These are phyloP conservation scores for Cydia strobilella DNA, from an alignment of 1,140 invertebrate species.

Conservation along the genomic window DNA sequence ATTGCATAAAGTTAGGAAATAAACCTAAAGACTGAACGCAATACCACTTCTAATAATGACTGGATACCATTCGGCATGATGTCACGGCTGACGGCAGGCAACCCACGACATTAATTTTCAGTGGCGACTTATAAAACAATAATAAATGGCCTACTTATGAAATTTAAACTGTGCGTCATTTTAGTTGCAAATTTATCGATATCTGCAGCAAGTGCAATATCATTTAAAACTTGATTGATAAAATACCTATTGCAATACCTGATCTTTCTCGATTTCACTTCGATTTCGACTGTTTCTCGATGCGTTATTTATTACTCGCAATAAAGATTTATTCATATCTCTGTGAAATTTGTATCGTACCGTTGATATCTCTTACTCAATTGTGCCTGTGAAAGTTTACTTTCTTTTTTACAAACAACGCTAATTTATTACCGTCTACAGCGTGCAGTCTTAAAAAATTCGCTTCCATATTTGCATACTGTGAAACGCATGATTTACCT, in stretches of 20 bases:
- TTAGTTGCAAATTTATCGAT: neutral
- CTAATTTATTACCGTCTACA: conserved; percentile 43
- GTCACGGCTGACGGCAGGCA: too few relatives aligned
- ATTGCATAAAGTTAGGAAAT: neutral
- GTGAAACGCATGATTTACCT: conserved; percentile 11
- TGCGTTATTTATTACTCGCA: conserved; percentile 18
- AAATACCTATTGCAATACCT: neutral
- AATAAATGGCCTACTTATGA: neutral
- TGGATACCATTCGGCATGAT: neutral
- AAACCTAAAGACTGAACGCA: neutral
- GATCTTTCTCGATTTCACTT: neutral
- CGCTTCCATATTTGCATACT: conserved; percentile 21
- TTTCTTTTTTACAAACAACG: conserved; percentile 51
- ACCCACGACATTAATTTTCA: neutral
- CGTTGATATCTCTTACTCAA: conserved; percentile 35
- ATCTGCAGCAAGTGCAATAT: neutral
- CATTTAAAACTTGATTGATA: neutral
- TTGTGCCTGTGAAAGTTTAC: conserved; percentile 49
- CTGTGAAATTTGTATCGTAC: conserved; percentile 34
- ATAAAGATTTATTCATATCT: conserved; percentile 26
- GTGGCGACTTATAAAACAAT: neutral
- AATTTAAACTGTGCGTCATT: neutral
- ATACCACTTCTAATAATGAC: neutral
- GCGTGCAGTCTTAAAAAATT: conserved; percentile 26
- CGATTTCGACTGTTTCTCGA: conserved; percentile 20